Conservation (phyloP, 2,797 vertebrate species). For the Rousettus madagascariensis region DNA sequence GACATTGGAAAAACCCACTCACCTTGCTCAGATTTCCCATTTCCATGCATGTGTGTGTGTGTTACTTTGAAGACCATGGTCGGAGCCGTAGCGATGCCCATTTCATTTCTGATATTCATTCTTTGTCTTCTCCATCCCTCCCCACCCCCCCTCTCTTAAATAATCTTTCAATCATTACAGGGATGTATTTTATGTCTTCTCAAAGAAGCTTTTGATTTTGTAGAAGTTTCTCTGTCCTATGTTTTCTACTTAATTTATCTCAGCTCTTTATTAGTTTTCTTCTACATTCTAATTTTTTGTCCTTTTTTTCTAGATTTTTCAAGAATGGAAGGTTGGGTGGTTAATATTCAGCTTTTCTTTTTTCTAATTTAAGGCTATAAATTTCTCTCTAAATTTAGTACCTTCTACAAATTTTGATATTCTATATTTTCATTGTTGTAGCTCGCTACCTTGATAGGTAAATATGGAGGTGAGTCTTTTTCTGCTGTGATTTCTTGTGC, state of each 20-base stretch:
- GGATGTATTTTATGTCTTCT: background rate
- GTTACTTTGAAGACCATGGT: background rate
- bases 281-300: background rate
- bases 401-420: background rate
- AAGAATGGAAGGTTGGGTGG: background rate
- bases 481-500: background rate
- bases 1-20: background rate
- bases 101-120: background rate
- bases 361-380: background rate
- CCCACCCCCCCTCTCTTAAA: background rate
- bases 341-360: background rate
- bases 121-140: background rate
- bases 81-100: no score
- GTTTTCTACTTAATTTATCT: background rate
- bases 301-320: background rate
- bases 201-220: background rate
- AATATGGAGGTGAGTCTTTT: background rate
- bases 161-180: background rate
- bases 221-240: background rate
- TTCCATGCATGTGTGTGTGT: rapidly evolving
- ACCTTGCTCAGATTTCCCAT: background rate
- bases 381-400: background rate
- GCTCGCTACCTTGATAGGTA: background rate
- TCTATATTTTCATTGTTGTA: background rate
- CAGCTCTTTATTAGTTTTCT: background rate